Conservation (phyloP, 2,888 invertebrate species). For the Boloria euphrosyne region DNA sequence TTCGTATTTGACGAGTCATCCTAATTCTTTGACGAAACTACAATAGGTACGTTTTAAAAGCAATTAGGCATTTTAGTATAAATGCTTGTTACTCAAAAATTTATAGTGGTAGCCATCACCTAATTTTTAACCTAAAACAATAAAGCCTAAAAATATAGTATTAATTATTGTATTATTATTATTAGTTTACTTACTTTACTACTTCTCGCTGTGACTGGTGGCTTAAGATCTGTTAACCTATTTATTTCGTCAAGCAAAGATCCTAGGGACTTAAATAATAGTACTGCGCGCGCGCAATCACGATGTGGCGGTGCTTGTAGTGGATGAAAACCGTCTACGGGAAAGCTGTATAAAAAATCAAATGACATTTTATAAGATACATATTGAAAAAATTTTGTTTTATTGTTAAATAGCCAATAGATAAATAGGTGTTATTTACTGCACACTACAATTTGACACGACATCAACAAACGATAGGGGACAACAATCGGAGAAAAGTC, state of each 20-base stretch:
- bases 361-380: background rate
- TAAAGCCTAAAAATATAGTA: background rate
- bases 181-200: conserved; percentile 59
- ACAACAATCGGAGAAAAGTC: too few relatives aligned
- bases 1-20: too few relatives aligned
- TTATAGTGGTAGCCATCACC: too few relatives aligned
- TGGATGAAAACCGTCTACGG: conserved; percentile 85
- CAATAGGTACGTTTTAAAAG: too few relatives aligned
- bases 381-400: too few relatives aligned
- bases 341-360: conserved; percentile 68
- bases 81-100: too few relatives aligned
- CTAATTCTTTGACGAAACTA: background rate
- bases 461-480: too few relatives aligned
- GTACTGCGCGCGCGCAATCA: conserved; percentile 59
- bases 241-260: conserved; percentile 63
- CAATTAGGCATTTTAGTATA: too few relatives aligned
- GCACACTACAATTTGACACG: too few relatives aligned
- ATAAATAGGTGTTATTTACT: too few relatives aligned
- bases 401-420: too few relatives aligned
- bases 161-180: background rate
- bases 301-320: conserved; percentile 80
- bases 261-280: conserved; percentile 67
- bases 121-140: too few relatives aligned
- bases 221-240: conserved; percentile 54
- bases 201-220: conserved; percentile 54